Conservation (phyloP, 2,888 invertebrate genomes). For the Ferrisia virgata region DNA sequence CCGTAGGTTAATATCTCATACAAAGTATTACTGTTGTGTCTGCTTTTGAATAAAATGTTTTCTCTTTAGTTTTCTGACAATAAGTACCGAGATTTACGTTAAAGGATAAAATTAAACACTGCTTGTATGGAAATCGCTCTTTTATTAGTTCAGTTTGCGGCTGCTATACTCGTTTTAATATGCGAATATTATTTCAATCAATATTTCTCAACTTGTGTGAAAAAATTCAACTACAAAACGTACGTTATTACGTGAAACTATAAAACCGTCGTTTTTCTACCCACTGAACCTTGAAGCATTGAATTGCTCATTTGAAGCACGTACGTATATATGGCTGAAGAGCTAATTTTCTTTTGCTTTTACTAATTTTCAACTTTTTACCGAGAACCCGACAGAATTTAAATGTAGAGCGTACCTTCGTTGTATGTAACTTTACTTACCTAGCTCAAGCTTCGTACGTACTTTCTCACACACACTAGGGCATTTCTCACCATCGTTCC, state of each 20-base stretch:
- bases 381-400: neutral
- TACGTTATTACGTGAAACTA: neutral
- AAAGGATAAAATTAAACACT: neutral
- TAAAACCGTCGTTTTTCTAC: neutral
- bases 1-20: neutral
- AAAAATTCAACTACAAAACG: neutral
- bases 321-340: slow-evolving; percentile 13
- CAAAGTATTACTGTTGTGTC: neutral
- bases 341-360: slow-evolving; percentile 8
- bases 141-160: neutral
- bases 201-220: neutral
- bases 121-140: neutral
- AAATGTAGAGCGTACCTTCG: neutral
- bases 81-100: neutral
- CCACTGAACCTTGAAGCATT: neutral
- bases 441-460: neutral
- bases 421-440: neutral
- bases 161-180: neutral
- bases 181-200: neutral
- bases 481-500: neutral
- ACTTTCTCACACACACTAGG: neutral
- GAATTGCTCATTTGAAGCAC: neutral
- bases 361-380: neutral
- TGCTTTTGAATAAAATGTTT: neutral
- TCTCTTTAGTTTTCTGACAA: neutral